Percentiles rank a stretch among this genome's conserved stretches.
Conservation (phyloP, 2,888 invertebrate genomes). For the Heliconius ethilla region DNA sequence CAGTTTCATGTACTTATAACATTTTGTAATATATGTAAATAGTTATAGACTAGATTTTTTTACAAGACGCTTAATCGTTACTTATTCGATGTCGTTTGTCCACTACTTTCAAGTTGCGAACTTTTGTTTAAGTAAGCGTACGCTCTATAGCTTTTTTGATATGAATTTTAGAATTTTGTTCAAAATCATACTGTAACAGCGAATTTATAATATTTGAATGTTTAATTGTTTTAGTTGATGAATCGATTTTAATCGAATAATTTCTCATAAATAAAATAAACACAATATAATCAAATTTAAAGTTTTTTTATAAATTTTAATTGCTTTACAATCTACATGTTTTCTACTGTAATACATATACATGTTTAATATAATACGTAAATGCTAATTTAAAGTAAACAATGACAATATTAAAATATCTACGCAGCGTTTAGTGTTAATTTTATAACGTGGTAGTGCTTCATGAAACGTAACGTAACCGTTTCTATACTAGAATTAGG, state of each 20-base stretch:
- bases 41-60: conserved; percentile 69
- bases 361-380: conserved; percentile 74
- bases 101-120: conserved; percentile 16
- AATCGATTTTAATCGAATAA: conserved; percentile 24
- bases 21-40: conserved; percentile 76
- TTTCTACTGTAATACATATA: conserved; percentile 60
- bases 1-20: conserved; percentile 41
- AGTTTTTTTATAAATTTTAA: conserved; percentile 36
- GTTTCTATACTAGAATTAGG: conserved; percentile 61
- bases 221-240: conserved; percentile 25
- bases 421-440: conserved; percentile 73
- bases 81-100: conserved; percentile 40
- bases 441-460: conserved; percentile 75
- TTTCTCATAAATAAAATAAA: conserved; percentile 33
- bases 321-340: conserved; percentile 39
- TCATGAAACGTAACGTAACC: conserved; percentile 66
- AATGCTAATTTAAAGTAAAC: conserved; percentile 71
- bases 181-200: conserved; percentile 26
- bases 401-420: conserved; percentile 81
- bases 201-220: conserved; percentile 35
- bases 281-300: conserved; percentile 33
- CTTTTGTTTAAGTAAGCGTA: conserved; percentile 19
- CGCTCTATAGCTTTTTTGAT: conserved; percentile 29
- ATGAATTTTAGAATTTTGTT: conserved; percentile 31
- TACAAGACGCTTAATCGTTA: conserved; percentile 63